A percentile compares a stretch with the other conserved stretches of the same genome.
Conservation (phyloP, 1,140 invertebrate genomes). For the Adelges cooleyi region DNA sequence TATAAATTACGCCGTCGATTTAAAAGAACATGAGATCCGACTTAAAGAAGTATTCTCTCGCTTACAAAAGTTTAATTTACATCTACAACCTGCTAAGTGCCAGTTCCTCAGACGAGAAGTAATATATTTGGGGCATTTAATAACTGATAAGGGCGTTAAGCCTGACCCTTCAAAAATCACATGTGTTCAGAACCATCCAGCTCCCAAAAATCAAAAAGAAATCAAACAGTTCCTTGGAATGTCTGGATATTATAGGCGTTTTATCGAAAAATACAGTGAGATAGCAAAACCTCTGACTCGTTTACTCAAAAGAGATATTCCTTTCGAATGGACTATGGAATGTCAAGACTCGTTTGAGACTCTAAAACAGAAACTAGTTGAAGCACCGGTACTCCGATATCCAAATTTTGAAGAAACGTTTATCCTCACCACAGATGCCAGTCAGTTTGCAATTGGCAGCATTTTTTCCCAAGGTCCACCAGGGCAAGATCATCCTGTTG, state of each 20-base stretch:
- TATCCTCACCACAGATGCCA: slow-evolving; percentile 36
- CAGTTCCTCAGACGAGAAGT: slow-evolving; percentile 36
- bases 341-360: slow-evolving; percentile 34
- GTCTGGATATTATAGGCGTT: slow-evolving; percentile 37
- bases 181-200: slow-evolving; percentile 38
- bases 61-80: slow-evolving; percentile 31
- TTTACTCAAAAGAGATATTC: slow-evolving; percentile 29
- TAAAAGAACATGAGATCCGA: slow-evolving; percentile 27
- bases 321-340: slow-evolving; percentile 14
- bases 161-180: slow-evolving; percentile 36
- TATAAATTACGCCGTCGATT: slow-evolving; percentile 23
- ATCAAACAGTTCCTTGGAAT: slow-evolving; percentile 38
- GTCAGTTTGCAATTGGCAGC: slow-evolving; percentile 33
- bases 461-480: slow-evolving; percentile 37
- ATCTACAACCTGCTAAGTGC: slow-evolving; percentile 32
- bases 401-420: slow-evolving; percentile 37
- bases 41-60: slow-evolving; percentile 33
- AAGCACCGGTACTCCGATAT: slow-evolving; percentile 36
- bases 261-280: slow-evolving; percentile 35
- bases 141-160: slow-evolving; percentile 35
- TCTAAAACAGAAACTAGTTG: slow-evolving; percentile 37
- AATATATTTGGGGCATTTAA: slow-evolving; percentile 36
- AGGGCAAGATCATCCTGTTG: slow-evolving; percentile 35
- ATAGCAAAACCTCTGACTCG: slow-evolving; percentile 35
- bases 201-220: slow-evolving; percentile 37